Evolutionary conservation across 2,113 vertebrate genomes (phyloP).

Genomic region (Manacus vitellinus): DNA sequence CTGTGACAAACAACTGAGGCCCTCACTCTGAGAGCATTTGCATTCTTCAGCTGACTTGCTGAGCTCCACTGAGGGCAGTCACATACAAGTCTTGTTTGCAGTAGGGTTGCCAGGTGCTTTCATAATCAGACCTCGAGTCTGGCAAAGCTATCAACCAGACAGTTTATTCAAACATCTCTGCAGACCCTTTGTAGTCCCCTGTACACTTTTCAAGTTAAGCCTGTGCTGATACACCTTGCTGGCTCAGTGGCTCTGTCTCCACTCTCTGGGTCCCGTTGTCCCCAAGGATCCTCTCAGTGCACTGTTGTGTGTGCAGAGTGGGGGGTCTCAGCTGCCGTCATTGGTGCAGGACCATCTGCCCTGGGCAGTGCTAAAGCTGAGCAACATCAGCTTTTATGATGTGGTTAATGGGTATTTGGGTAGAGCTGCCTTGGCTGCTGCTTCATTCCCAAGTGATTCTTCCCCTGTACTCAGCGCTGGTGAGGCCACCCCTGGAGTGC

Average conservation of each 20-base stretch:
- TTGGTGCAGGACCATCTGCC: background rate
- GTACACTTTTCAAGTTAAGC: background rate
- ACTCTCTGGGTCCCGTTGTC: background rate
- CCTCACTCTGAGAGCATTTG: background rate
- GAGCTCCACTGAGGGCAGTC: background rate
- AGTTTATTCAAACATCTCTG: background rate
- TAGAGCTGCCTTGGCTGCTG: background rate
- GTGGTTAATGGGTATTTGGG: background rate
- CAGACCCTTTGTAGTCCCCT: background rate
- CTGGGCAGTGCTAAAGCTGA: background rate
- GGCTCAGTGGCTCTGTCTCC: background rate
- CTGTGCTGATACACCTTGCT: fast-evolving
- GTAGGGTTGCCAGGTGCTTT: background rate
- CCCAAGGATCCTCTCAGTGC: background rate
- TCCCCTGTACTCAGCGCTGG: too few relatives aligned
- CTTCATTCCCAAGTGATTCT: background rate
- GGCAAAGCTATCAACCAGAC: background rate
- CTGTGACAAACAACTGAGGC: background rate
- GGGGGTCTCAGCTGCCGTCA: too few relatives aligned
- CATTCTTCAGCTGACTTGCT: background rate
- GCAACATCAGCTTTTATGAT: background rate
- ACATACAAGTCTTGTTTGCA: background rate
- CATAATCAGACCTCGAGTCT: background rate
- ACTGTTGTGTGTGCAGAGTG: fast-evolving
- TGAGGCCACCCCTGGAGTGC: too few relatives aligned